Evolutionary conservation across 2,113 vertebrate genomes (phyloP), one percentile per base, ranked within the genome.

Genomic region (Rhombomys opimus): DNA sequence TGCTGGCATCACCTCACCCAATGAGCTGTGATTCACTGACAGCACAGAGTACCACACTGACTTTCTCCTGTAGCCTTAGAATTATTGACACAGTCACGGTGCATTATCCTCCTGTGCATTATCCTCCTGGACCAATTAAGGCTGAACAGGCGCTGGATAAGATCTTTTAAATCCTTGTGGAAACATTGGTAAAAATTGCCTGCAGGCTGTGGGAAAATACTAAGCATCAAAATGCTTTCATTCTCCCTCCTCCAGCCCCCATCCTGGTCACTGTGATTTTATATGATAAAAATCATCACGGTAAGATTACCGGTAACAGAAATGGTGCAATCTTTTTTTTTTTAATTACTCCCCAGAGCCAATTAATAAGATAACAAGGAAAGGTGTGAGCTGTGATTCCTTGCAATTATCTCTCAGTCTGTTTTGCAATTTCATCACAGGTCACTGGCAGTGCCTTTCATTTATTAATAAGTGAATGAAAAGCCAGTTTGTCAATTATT

Each of bases 291-390:
- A 96, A 84, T 90, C 84, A 68, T 88, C 76, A 91, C 57, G n/a
- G 46, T 84, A 92, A 96, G 54, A 95, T 93, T 91, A 93, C 87
- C 54, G 61, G 93, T 89, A 91, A 65, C 46, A 95, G 78, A 94
- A 87, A 90, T 96, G 70, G 35, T 10, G 0, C 27, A 88, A 92
- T 90, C 59, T 57, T 97, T 94, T 46, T 46, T 46, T 46, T 85
- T 91, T 63, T 85, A 92, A 93, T 96, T 81, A 94, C 73, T 30
- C 88, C 85, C 73, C 1, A 93, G 35, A 95, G 23, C 41, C 84
- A 92, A 91, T 96, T 93, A 97, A 89, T 96, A 89, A 96, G 82
- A 91, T 93, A 93, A 95, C 59, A 85, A 73, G 50, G 95, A 87
- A 89, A 92, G 61, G 76, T 65, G 32, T 80, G 70, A 93, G 70